These are phyloP conservation scores for Tiliacea aurago DNA, from an alignment of 2,888 invertebrate genomes.

Conservation along the genomic window DNA sequence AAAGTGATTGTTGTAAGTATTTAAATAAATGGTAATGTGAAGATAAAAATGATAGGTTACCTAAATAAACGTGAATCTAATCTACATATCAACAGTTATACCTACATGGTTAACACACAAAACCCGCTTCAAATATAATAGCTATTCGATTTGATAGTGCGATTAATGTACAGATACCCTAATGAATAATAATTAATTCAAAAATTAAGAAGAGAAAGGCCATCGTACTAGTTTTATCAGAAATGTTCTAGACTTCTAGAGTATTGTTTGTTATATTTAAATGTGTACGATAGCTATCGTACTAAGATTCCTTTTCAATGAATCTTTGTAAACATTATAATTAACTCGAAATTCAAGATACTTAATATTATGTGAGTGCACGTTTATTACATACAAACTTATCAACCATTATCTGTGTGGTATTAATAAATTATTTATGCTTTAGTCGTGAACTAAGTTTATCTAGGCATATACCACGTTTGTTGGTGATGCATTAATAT, in stretches of 20 bases:
- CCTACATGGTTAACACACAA: constrained; percentile 14
- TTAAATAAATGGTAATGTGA: constrained; percentile 7
- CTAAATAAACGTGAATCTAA: constrained; percentile 12
- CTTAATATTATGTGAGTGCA: constrained; percentile 4
- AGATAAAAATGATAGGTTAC: constrained; percentile 28
- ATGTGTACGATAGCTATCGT: constrained; percentile 1
- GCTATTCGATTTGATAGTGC: constrained; percentile 19
- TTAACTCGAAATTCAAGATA: constrained; percentile 4
- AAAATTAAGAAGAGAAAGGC: constrained; percentile 22
- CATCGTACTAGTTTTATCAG: not conserved
- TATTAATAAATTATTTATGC: constrained; percentile 36
- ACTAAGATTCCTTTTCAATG: not conserved
- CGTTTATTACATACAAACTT: constrained; percentile 21
- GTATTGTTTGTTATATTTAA: not conserved
- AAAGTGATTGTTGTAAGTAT: constrained; percentile 12
- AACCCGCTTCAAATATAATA: constrained; percentile 27
- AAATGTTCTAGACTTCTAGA: constrained; percentile 11
- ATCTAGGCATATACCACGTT: not conserved
- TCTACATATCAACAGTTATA: constrained; percentile 35
- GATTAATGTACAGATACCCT: constrained; percentile 27
- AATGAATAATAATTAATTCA: constrained; percentile 10
- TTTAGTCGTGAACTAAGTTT: constrained; percentile 16
- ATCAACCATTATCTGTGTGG: constrained; percentile 30
- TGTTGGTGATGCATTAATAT: not conserved
- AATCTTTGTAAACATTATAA: constrained; percentile 25